Evolutionary conservation across 2,797 vertebrate species (phyloP), one percentile per base, ranked within the genome.

Genomic region (Dicrostonyx torquatus): DNA sequence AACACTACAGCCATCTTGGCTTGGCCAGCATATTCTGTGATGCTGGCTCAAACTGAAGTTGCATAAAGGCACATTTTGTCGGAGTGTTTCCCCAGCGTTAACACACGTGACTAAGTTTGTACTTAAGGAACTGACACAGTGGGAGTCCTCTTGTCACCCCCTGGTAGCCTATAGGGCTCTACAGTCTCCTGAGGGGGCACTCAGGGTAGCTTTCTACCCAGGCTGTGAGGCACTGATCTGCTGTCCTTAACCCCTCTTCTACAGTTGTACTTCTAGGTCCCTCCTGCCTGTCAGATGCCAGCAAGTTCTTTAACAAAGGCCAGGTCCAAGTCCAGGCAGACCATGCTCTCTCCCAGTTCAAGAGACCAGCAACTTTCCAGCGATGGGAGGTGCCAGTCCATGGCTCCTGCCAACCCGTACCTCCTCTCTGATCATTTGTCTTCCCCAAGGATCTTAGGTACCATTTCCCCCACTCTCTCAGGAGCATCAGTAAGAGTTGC

Each of bases 31-130:
- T 1, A 1, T 29, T 40, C 60, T 24, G 17, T 53, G 11, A 70
- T 10, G 62, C n/a, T 1, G 6, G 2, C 14, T 68, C 75, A 53
- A 22, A 5, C 14, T 68, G 34, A 64, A 53, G 10, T 20, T 29
- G 3, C n/a, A 3, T 10, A 50, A 43, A 17, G 76, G 53, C 40
- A 29, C 58, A 4, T 64, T 79, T 79, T 68, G 34, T 53, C 17
- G 10, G 45, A 68, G 17, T 6, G 0, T 20, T 2, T 20, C 2
- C 75, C 43, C 17, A 6, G 20, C 2, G 4, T 55, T 43, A 75
- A 15, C 31, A 34, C 10, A 0, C 1, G n/a, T 10, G 2, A 2
- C 6, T 50, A 1, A 17, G 48, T n/a, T 40, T 53, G 48, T 9
- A n/a, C 15, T n/a, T 66, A 50, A 34, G 31, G 82, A 68, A 22